Base-by-base conservation (phyloP, 2,113 vertebrate species). In the Chrysochloris asiatica region DNA sequence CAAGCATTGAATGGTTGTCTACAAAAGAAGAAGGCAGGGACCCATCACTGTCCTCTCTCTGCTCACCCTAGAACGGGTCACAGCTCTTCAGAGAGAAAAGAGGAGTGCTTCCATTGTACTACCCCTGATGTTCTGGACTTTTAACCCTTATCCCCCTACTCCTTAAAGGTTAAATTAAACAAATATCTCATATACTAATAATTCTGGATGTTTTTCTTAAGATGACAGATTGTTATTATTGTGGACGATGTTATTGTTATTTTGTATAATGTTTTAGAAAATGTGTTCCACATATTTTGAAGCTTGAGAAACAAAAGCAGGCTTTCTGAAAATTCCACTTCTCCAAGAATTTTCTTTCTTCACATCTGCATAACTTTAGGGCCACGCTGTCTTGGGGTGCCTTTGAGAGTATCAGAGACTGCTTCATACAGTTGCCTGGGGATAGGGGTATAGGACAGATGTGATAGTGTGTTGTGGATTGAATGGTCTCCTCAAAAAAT, bases 221-320 rank as follows among this genome's bases (percentile, higher is more conserved):
- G 90, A 93, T 77, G 92, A 76, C n/a, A 26, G 76, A 89, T 10
- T 92, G 6, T 96, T 95, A 77, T 94, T 92, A 17, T 95, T 92
- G 52, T 75, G n/a, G n/a, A n/a, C 78, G 43, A 10, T 26, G 52
- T 8, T 8, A 8, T 47, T 85, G 93, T 97, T 95, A 87, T 95
- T 95, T 96, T 95, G 89, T 96, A 94, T 95, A 11, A 7, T 63
- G 33, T 45, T 43, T 94, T 79, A 71, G 92, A 59, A 83, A 95
- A 95, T 95, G 54, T 96, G 97, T 93, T 97, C 95, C 84, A 77
- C 73, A 91, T 95, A 96, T 95, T 94, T 77, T 86, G 86, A 96
- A 75, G 84, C 45, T 81, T 59, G 24, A 83, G 92, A 94, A 97
- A 95, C 95, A 97, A n/a, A n/a, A n/a, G n/a, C 95, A 90, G 94